These are phyloP conservation scores for Adelges cooleyi DNA, from an alignment of 1,140 invertebrate genomes.

Conservation along the genomic window DNA sequence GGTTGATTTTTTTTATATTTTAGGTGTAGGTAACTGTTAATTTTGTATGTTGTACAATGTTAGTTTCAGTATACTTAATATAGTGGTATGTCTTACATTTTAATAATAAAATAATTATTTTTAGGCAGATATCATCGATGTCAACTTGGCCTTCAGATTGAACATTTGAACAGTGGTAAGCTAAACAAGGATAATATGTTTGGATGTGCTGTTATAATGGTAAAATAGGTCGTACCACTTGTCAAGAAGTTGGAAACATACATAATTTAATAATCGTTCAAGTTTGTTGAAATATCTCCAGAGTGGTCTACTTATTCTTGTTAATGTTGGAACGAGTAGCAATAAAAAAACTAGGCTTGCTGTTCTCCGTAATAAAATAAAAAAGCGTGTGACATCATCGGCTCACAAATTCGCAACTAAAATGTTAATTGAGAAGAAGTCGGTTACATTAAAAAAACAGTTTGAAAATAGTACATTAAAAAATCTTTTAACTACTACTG, in stretches of 20 bases:
- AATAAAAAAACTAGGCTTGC: neutral
- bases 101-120: too few relatives aligned
- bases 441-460: neutral
- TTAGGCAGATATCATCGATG: too few relatives aligned
- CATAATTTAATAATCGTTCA: neutral
- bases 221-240: neutral
- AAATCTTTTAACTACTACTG: neutral
- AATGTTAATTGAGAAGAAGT: neutral
- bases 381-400: neutral
- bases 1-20: too few relatives aligned
- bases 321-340: neutral
- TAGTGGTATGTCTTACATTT: too few relatives aligned
- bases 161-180: neutral
- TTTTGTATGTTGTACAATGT: too few relatives aligned
- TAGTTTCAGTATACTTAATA: too few relatives aligned
- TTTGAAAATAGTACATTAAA: neutral
- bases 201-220: neutral
- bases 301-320: neutral
- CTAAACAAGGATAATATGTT: neutral
- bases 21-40: too few relatives aligned
- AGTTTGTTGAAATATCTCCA: neutral
- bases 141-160: neutral
- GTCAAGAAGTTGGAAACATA: neutral
- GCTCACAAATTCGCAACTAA: neutral
- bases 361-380: slow-evolving; percentile 8